Conservation (phyloP, 2,888 invertebrate species). For the Leptinotarsa haldemani region DNA sequence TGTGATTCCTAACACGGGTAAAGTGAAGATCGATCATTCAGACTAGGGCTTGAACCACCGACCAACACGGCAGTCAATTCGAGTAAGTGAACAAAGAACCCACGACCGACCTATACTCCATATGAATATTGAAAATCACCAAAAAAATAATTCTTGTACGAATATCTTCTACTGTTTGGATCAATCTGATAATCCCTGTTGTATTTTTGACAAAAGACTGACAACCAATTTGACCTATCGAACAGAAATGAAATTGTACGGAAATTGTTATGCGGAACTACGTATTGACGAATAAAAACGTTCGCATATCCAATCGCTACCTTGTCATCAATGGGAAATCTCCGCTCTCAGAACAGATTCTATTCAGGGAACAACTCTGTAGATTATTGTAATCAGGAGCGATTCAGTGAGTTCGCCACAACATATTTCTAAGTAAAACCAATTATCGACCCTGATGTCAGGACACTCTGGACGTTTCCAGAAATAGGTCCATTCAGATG, state of each 20-base stretch:
- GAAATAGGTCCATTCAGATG: neutral
- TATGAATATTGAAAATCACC: too few species aligned
- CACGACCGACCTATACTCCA: too few species aligned
- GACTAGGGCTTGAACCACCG: too few species aligned
- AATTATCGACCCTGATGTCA: neutral
- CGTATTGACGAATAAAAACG: neutral
- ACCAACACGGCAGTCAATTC: too few species aligned
- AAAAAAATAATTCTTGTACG: too few species aligned
- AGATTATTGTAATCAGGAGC: neutral
- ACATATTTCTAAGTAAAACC: neutral
- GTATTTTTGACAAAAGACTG: neutral
- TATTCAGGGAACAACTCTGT: neutral
- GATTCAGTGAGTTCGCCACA: neutral
- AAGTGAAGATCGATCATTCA: too few species aligned
- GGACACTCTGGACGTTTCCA: neutral
- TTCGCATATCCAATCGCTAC: neutral
- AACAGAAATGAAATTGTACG: neutral
- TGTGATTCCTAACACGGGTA: too few species aligned
- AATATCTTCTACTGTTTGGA: too few species aligned
- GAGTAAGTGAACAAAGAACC: too few species aligned
- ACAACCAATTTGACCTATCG: neutral
- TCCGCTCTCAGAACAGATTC: neutral
- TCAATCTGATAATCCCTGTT: too few species aligned
- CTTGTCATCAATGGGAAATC: neutral
- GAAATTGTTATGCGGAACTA: neutral